Evolutionary conservation across 2,113 vertebrate genomes (phyloP), one percentile per base, ranked within the genome.

Genomic region (Peromyscus polionotus): DNA sequence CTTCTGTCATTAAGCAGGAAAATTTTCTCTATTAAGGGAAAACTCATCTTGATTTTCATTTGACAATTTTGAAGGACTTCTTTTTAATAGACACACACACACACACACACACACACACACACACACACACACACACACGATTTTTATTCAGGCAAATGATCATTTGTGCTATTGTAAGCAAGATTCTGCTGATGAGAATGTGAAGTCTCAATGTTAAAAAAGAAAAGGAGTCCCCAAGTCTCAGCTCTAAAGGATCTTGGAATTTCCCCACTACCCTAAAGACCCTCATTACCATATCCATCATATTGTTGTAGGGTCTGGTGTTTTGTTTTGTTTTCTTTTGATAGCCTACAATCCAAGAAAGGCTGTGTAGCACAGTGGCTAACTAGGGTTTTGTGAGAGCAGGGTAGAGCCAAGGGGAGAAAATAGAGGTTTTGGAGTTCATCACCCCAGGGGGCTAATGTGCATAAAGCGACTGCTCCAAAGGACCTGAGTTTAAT

Each of bases 291-390:
- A 0, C 96, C 73, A 36, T 91, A 91, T 98, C 96, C 95, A 94
- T 98, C 98, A 75, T 8, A 94, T 96, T 98, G 98, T 97, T 95
- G 97, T 61, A 95, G 90, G 77, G 94, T 76, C 95, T 98, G 95
- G 90, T 92, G 90, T 97, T 98, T 97, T 98, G 95, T 98, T 96
- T 97, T 95, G 85, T 94, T 97, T 97, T 94, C 93, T 96, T 97
- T 98, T 93, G 92, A 84, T 96, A 96, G 94, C 91, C 51, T 95
- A 85, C 84, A 92, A 88, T 75, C 61, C 57, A 88, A 96, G 88
- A 97, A 97, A 98, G 96, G 68, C 88, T 95, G 16, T 95, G 70
- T 65, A 65, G 39, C 45, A 17, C 80, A 95, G 90, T 42, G 39
- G n/a, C 95, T 88, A 97, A 72, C 94, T 85, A 59, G 80, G 98